Evolutionary conservation across 2,888 invertebrate species (phyloP), one percentile per base, ranked within the genome.

Genomic region (Trachelus stipa): DNA sequence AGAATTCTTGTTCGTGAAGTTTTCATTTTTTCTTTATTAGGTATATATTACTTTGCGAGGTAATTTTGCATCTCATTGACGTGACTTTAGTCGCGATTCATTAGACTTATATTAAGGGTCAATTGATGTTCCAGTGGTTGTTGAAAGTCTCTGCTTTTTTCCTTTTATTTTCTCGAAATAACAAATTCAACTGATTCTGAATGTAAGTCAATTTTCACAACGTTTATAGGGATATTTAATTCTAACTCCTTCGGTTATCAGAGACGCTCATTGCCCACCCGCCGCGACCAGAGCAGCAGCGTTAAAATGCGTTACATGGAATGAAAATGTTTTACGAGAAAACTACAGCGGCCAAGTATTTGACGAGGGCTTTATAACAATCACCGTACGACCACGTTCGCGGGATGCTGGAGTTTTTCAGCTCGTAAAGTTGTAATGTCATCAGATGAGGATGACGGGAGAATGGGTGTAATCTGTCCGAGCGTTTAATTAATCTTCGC

Each of bases 401-500:
- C 74, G 34, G 73, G 33, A n/a, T 73, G 35, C 69, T 79, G 80
- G 80, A 86, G 84, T 87, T 81, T 87, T 87, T 88, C 83, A 82
- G 83, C 81, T 83, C 87, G 86, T 85, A 88, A 90, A 90, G 85
- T 88, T 86, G 87, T 87, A 87, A 87, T 84, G 86, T 88, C 88
- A 88, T 88, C 83, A 86, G 81, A 82, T 79, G 81, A 79, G 74
- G 74, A 81, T 79, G 81, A 82, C 81, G 76, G 75, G 83, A 81
- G 85, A 83, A 85, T 83, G 85, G 82, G 82, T 87, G 87, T 88
- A 88, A 90, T 88, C 87, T 87, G 87, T 87, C 86, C 85, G 81
- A 82, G 82, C 85, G 86, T 90, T 89, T 90, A 90, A 90, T 90
- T 90, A 90, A 90, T 90, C 88, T 88, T 85, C 82, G 81, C 79